A percentile compares a stretch with the other conserved stretches of the same genome.
Evolutionary conservation across 2,888 invertebrate species (phyloP).

Genomic region (Athetis lepigone): DNA sequence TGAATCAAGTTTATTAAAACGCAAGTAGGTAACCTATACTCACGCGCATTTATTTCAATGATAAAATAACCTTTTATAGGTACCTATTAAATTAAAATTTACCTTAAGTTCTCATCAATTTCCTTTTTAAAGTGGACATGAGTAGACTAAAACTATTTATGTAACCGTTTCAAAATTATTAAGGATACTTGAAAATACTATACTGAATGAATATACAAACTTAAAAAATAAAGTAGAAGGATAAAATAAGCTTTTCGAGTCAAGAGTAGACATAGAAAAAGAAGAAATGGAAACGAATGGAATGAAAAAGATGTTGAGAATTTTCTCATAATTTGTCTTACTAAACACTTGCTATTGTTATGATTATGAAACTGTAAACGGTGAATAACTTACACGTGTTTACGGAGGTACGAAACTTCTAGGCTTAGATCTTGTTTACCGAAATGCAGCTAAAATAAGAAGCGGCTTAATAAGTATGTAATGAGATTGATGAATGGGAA

Average conservation of each 20-base stretch:
- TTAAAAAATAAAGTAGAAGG: background rate
- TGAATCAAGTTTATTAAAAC: constrained; percentile 6
- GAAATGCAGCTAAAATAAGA: background rate
- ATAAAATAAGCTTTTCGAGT: too few relatives aligned
- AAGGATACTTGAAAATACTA: background rate
- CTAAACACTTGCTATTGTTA: background rate
- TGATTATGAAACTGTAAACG: background rate
- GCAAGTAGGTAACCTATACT: background rate
- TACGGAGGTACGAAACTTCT: background rate
- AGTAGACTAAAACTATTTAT: background rate
- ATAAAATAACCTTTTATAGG: background rate
- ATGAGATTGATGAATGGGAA: constrained; percentile 38
- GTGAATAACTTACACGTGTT: constrained; percentile 1
- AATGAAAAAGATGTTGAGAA: constrained; percentile 16
- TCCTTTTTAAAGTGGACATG: background rate
- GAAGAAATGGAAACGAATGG: too few relatives aligned
- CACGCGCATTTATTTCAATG: constrained; percentile 14
- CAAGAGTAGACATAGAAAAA: too few relatives aligned
- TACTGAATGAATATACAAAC: background rate
- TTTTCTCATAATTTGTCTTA: constrained; percentile 11
- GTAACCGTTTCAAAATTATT: too few relatives aligned
- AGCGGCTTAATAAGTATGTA: background rate
- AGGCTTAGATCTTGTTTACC: background rate
- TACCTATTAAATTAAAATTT: background rate
- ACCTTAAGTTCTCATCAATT: background rate